phyloP scores from a whole-genome alignment of 2,888 invertebrate species.

The Drosophila flavopinicola region DNA sequence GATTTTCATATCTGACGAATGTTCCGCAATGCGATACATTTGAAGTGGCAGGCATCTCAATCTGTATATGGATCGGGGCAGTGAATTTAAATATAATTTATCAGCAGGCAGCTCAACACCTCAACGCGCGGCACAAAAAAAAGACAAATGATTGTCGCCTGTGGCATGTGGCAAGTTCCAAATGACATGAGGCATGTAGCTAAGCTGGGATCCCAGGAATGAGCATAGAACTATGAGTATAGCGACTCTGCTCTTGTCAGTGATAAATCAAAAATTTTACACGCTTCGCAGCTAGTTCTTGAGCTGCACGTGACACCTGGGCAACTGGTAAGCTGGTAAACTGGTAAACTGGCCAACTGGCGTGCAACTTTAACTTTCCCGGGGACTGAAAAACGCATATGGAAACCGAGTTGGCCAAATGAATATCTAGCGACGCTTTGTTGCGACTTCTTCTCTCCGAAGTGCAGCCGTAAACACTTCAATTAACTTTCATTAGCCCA shows the following conservation, averaged over 20 bases:
- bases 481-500: constrained; percentile 68
- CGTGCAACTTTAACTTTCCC: constrained; percentile 7
- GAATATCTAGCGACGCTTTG: constrained; percentile 62
- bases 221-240: constrained; percentile 13
- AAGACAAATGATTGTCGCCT: constrained; percentile 63
- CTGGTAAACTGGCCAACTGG: constrained; percentile 3
- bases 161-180: constrained; percentile 17
- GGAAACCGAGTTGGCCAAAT: constrained; percentile 40
- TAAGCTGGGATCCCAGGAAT: neutral
- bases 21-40: constrained; percentile 63
- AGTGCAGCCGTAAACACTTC: constrained; percentile 75
- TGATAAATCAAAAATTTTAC: constrained; percentile 71
- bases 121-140: constrained; percentile 27
- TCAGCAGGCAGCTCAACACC: constrained; percentile 49
- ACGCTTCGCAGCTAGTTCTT: constrained; percentile 53
- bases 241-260: constrained; percentile 35
- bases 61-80: neutral
- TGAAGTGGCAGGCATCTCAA: constrained; percentile 48
- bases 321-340: constrained; percentile 7
- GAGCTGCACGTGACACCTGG: constrained; percentile 40
- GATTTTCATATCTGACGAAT: constrained; percentile 60
- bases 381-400: neutral
- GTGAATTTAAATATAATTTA: constrained; percentile 68
- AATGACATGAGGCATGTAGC: neutral
- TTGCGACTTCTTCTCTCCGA: constrained; percentile 46